Conservation (phyloP, 2,888 invertebrate genomes). For the Tubulanus polymorphus region DNA sequence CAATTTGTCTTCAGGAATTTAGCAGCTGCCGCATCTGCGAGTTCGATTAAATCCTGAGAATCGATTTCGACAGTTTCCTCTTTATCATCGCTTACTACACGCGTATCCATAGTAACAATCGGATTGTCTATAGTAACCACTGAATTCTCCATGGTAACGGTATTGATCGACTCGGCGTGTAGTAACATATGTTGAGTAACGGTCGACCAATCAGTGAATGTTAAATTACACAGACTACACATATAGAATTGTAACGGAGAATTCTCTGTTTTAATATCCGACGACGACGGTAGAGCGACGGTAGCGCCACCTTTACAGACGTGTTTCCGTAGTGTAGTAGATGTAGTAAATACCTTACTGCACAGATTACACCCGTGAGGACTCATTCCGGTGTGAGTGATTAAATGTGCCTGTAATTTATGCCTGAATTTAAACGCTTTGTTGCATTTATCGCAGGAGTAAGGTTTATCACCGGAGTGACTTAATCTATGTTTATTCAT, state of each 20-base stretch:
- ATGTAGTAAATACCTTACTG: neutral
- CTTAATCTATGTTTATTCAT: neutral
- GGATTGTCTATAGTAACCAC: too few species aligned
- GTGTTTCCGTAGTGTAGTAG: neutral
- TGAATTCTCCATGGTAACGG: too few species aligned
- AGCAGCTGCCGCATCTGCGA: neutral
- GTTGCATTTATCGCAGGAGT: neutral
- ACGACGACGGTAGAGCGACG: neutral
- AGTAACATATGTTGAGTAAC: neutral
- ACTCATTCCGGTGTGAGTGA: neutral
- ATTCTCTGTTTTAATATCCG: neutral
- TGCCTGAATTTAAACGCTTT: neutral
- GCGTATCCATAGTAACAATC: neutral
- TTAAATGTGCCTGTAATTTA: neutral
- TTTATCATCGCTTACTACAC: neutral
- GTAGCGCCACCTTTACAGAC: neutral
- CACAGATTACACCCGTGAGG: neutral
- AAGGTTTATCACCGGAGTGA: neutral
- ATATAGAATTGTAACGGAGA: neutral
- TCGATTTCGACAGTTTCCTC: neutral
- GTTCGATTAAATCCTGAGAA: neutral
- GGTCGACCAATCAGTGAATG: neutral
- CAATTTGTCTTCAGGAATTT: too few species aligned
- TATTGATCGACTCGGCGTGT: neutral
- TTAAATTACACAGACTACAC: constrained; percentile 1